Base-by-base conservation (phyloP, 2,113 vertebrate species). In the Callionymus lyra region DNA sequence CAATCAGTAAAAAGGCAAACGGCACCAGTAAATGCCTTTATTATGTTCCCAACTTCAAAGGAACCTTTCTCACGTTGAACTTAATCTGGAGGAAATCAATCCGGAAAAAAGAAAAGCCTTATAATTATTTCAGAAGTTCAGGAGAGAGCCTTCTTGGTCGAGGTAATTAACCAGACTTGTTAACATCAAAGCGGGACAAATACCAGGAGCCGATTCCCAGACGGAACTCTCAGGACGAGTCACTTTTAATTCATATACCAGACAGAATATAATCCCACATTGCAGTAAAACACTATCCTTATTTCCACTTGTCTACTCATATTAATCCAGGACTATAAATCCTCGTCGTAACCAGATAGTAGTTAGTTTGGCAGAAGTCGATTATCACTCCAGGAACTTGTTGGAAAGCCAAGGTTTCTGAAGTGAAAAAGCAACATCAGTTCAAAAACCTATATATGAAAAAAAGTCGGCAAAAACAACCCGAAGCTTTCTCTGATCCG, bases 161-260 rank as follows among this genome's bases (percentile, higher is more conserved):
- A 38, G 35, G 56, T 57, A 67, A 75, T 79, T 74, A 71, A 63
- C 47, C 50, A 69, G 48, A 31, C 53, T 71, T 68, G 62, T 75
- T 71, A 71, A 62, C 68, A 77, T 79, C 71, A 77, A 77, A 79
- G 63, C 27, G 34, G 35, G 41, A 19, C 54, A 56, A 67, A 53
- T 47, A 64, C 49, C 64, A 51, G 40, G 48, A 57, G 61, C 57
- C 49, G 41, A 45, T 38, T 66, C 55, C 63, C 41, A 70, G 56
- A 49, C 56, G 43, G 45, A 56, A 52, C 43, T 44, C 38, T 32
- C 21, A 31, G 19, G 33, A 43, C 44, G 38, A 54, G 21, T 27
- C 21, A 27, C 8, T 27, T 27, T 27, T 27, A 4, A 27, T 8
- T 27, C 21, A n/a, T n/a, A n/a, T n/a, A n/a, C n/a, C n/a, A n/a